phyloP scores from a whole-genome alignment of 2,113 vertebrate species.

The Globicephala melas region DNA sequence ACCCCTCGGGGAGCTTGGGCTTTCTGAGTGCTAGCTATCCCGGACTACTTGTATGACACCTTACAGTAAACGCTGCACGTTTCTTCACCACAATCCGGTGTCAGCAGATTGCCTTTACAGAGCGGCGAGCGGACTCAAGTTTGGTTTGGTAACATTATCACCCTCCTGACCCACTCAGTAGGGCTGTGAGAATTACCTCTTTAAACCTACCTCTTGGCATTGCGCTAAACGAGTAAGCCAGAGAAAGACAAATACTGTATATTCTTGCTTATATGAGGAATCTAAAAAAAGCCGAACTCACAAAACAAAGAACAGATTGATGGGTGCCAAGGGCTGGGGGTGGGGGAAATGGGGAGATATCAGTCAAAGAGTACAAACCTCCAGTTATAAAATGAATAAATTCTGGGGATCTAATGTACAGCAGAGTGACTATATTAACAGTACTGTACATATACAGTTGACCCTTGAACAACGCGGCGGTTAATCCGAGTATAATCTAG shows the following conservation, averaged over 20 bases:
- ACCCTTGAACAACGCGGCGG: background rate
- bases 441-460: background rate
- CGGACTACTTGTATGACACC: background rate
- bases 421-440: background rate
- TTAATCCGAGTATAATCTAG: background rate
- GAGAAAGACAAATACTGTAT: background rate
- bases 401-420: background rate
- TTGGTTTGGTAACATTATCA: too few relatives aligned
- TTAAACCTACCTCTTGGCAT: background rate
- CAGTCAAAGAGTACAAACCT: background rate
- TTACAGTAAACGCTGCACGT: background rate
- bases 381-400: background rate
- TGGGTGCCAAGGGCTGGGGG: background rate
- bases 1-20: background rate
- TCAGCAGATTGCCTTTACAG: too few relatives aligned
- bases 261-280: background rate
- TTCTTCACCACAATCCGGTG: background rate
- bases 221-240: background rate
- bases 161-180: background rate
- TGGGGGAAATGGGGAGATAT: background rate
- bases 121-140: too few relatives aligned
- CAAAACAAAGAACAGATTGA: background rate
- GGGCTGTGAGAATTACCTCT: background rate
- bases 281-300: background rate
- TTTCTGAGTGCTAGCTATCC: background rate